Conservation (phyloP, 2,797 vertebrate genomes). For the Sebastes flavidus region DNA sequence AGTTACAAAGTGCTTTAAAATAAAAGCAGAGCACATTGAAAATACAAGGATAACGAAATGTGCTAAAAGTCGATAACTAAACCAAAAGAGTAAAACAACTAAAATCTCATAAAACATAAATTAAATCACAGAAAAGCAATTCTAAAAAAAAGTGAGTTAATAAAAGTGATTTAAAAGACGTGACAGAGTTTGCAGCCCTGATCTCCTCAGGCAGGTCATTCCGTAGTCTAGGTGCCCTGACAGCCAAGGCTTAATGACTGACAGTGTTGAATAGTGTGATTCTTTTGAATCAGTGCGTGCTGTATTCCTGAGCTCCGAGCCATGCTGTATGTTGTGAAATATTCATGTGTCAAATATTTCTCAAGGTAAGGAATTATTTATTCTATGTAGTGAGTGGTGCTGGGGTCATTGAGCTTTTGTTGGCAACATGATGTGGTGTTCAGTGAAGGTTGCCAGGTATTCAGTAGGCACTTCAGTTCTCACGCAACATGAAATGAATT, state of each 20-base stretch:
- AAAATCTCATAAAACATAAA: too few species aligned
- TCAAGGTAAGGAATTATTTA: conserved; percentile 7
- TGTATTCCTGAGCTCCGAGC: neutral
- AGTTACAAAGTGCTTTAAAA: too few species aligned
- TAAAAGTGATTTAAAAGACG: too few species aligned
- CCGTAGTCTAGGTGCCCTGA: too few species aligned
- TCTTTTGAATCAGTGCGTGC: neutral
- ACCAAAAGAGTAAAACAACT: too few species aligned
- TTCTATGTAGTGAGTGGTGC: neutral
- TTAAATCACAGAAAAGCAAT: too few species aligned
- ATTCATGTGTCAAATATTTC: neutral
- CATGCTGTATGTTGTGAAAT: neutral
- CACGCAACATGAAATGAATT: neutral
- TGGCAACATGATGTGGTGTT: neutral
- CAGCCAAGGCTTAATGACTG: neutral
- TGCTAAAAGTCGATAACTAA: too few species aligned
- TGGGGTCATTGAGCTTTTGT: conserved; percentile 1
- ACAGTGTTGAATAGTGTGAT: neutral
- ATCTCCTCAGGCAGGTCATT: too few species aligned
- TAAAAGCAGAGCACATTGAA: too few species aligned
- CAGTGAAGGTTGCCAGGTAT: neutral
- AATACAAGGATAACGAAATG: too few species aligned
- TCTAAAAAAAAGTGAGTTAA: too few species aligned
- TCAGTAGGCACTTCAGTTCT: neutral
- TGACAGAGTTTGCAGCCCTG: too few species aligned